Base-by-base conservation (phyloP, 2,797 vertebrate genomes). In the Apodemus agrarius region DNA sequence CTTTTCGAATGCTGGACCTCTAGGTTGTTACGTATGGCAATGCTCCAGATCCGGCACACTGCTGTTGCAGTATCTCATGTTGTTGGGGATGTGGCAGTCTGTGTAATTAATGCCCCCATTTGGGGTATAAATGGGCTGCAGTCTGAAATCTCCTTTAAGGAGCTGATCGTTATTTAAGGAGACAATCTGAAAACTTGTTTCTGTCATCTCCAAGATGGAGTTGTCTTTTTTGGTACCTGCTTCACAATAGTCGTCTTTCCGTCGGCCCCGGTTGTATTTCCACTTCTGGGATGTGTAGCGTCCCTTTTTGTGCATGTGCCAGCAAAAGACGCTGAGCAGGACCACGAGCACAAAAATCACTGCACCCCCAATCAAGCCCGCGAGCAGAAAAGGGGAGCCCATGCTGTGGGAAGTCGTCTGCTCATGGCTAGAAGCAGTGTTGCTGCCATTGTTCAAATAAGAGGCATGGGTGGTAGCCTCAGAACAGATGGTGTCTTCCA, bases 131-230 rank as follows among this genome's bases (percentile, higher is more conserved):
- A 99, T 99, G 97, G 99, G 99, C 98, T 99, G 99, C 98, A 99
- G 99, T 98, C 98, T 99, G 98, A 99, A 99, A 98, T 99, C 99
- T 99, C 99, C 99, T 99, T 99, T 99, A 98, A 99, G 99, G 98
- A 99, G 99, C 98, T 99, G 99, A 99, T 99, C 99, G 95, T 99
- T 99, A 99, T 99, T 99, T 99, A 99, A 99, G 96, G 99, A 99
- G 98, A 99, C 99, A 97, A 99, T 99, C 99, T 99, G 99, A 99
- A 99, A 99, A 98, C 99, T 99, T 98, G 99, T 99, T 99, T 99
- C 99, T 93, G 99, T 99, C 99, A 99, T 99, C 99, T 99, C 99
- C 98, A 99, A 98, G 98, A 99, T 99, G 97, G 99, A 99, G 98
- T 99, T 99, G 98, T 99, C 99, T 97, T 99, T 99, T 98, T 99